Evolutionary conservation across 2,113 vertebrate genomes (phyloP), one percentile per base, ranked within the genome.

Genomic region (Abramis brama): DNA sequence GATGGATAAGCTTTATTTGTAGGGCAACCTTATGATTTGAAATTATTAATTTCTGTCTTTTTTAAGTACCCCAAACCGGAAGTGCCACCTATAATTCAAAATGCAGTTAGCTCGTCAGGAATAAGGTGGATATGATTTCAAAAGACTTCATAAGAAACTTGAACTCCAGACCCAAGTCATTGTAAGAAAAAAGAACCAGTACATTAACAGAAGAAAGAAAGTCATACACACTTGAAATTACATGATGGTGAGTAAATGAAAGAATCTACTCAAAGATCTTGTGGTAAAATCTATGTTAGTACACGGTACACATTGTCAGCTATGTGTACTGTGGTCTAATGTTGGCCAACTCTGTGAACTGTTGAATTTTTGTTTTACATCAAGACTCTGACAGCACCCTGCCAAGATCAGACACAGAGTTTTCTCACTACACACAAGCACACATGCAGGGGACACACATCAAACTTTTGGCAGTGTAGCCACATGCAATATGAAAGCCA

Each of bases 401-500:
- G 68, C 21, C 15, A 45, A 30, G 39, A 75, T 84, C 82, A 84
- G 52, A 60, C 30, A 83, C 13, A 27, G 6, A 57, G 7, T 57
- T 55, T 21, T 47, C 47, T 36, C 23, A n/a, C 27, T 59, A n/a
- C 9, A 59, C 13, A 36, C 9, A 59, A 6, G 52, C 33, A n/a
- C 12, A 45, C 77, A 79, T n/a, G 55, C 57, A 62, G 57, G 57
- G 23, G 23, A 78, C 45, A 85, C 27, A 36, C 73, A 60, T 60
- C 39, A 76, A 64, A 59, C 11, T 15, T 50, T 27, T 45, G 1
- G 70, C 10, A 47, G 25, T 30, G 17, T 19, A 75, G 36, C 74
- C 70, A 62, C 82, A 76, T 25, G 0, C 71, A 62, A 71, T 75
- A 6, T 83, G 21, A 59, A 78, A 19, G 47, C 74, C 45, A 76